A percentile compares a stretch with the other conserved stretches of the same genome.
Conservation (phyloP, 2,888 invertebrate genomes). For the Conops quadrifasciatus region DNA sequence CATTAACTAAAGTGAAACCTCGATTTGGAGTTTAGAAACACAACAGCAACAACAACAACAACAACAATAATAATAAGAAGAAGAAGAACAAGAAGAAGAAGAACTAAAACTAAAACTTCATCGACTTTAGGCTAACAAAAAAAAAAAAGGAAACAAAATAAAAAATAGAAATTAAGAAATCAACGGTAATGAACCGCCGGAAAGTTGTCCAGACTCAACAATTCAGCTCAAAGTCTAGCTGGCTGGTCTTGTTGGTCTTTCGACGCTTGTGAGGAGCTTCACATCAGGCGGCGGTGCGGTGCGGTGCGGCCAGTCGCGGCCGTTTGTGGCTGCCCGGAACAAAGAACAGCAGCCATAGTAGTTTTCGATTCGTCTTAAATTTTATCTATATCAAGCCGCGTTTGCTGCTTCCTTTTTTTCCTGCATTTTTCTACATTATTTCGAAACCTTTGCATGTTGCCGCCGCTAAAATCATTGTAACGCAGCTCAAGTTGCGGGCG, state of each 20-base stretch:
- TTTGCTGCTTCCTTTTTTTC: background rate
- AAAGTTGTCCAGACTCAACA: constrained; percentile 1
- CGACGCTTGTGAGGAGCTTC: constrained; percentile 6
- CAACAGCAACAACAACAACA: background rate
- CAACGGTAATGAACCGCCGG: background rate
- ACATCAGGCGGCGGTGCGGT: background rate
- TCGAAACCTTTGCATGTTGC: constrained; percentile 10
- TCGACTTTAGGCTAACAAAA: too few relatives aligned
- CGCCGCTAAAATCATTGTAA: background rate
- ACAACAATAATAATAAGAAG: background rate
- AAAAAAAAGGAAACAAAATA: too few relatives aligned
- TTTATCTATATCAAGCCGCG: background rate
- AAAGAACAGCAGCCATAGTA: too few relatives aligned
- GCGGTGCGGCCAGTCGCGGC: constrained; percentile 3
- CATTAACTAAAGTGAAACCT: background rate
- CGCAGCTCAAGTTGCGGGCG: too few relatives aligned
- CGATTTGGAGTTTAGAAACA: background rate
- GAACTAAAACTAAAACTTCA: constrained; percentile 3
- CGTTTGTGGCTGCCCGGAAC: too few relatives aligned
- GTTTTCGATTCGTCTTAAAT: constrained; percentile 16
- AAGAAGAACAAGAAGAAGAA: background rate
- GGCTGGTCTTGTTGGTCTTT: too few relatives aligned
- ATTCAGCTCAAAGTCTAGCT: background rate
- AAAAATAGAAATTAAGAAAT: too few relatives aligned
- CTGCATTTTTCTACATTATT: background rate